Percentiles rank a stretch among this genome's conserved stretches.
phyloP scores from a whole-genome alignment of 2,888 invertebrate genomes.

The Empis livida region DNA sequence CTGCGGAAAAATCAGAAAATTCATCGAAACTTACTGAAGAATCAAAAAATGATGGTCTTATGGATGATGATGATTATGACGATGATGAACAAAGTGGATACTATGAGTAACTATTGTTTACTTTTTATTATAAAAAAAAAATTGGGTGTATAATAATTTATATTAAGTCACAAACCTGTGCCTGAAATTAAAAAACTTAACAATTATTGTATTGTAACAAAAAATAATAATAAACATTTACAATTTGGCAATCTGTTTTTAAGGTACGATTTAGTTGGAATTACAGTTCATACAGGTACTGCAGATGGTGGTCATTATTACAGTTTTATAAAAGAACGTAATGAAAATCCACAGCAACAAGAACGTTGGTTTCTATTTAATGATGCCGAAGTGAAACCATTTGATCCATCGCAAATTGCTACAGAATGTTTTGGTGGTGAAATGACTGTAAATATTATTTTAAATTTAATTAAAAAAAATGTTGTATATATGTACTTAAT shows the following conservation, averaged over 20 bases:
- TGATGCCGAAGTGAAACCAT: constrained; percentile 87
- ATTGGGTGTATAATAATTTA: too few species aligned
- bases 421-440: constrained; percentile 95
- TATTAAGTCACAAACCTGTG: too few species aligned
- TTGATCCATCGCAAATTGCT: constrained; percentile 88
- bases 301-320: constrained; percentile 97
- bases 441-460: constrained; percentile 71
- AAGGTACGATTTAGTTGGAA: constrained; percentile 74
- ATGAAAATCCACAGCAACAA: constrained; percentile 42
- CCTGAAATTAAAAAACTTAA: too few species aligned
- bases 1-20: constrained; percentile 13
- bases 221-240: too few species aligned
- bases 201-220: too few species aligned
- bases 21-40: constrained; percentile 14
- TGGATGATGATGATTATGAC: constrained; percentile 13
- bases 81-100: constrained; percentile 51
- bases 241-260: too few species aligned
- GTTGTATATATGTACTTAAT: too few species aligned
- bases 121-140: constrained; percentile 1
- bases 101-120: constrained; percentile 47
- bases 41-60: constrained; percentile 4
- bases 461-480: too few species aligned
- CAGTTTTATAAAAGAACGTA: constrained; percentile 84
- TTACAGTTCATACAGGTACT: constrained; percentile 95
- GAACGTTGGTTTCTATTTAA: constrained; percentile 91